These are phyloP conservation scores for Pomatorhinus ruficollis DNA, from an alignment of 2,113 vertebrate genomes.

Conservation along the genomic window DNA sequence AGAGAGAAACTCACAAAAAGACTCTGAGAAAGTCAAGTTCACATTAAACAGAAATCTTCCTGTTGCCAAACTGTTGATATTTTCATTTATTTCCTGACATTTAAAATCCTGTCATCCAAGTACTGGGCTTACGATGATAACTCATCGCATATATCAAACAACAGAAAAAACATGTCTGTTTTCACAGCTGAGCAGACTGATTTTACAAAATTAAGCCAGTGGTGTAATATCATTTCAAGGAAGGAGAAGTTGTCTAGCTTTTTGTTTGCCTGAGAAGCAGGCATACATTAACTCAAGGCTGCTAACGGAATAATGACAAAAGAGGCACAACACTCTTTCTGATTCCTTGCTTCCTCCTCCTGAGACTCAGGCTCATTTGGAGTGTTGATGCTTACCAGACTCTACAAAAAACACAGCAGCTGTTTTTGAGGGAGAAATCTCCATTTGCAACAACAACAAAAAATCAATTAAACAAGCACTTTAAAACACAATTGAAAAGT, in stretches of 20 bases:
- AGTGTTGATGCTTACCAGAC: slow-evolving; percentile 24
- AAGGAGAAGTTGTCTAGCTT: slow-evolving; percentile 5
- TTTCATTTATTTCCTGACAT: slow-evolving; percentile 69
- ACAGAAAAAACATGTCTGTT: slow-evolving; percentile 33
- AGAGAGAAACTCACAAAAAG: slow-evolving; percentile 1
- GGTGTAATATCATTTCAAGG: slow-evolving; percentile 34
- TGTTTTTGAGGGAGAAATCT: slow-evolving; percentile 55
- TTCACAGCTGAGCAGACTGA: slow-evolving; percentile 59
- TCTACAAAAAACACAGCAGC: slow-evolving; percentile 30
- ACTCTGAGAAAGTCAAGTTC: slow-evolving; percentile 8
- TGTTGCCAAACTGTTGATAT: slow-evolving; percentile 57
- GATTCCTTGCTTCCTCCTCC: slow-evolving; percentile 36
- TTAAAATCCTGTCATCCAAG: slow-evolving; percentile 56
- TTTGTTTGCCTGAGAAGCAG: slow-evolving; percentile 41
- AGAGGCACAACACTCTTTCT: slow-evolving; percentile 42
- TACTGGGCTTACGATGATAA: neutral
- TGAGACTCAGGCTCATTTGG: slow-evolving; percentile 54
- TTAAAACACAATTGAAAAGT: slow-evolving; percentile 31
- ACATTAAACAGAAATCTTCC: slow-evolving; percentile 9
- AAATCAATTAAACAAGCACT: slow-evolving; percentile 59
- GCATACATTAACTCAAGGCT: slow-evolving; percentile 36
- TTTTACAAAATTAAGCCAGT: slow-evolving; percentile 50
- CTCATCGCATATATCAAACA: slow-evolving; percentile 31
- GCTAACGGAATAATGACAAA: slow-evolving; percentile 53
- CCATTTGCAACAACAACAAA: slow-evolving; percentile 25